Evolutionary conservation across 2,113 vertebrate genomes (phyloP), one percentile per base, ranked within the genome.

Genomic region (Numenius arquata): DNA sequence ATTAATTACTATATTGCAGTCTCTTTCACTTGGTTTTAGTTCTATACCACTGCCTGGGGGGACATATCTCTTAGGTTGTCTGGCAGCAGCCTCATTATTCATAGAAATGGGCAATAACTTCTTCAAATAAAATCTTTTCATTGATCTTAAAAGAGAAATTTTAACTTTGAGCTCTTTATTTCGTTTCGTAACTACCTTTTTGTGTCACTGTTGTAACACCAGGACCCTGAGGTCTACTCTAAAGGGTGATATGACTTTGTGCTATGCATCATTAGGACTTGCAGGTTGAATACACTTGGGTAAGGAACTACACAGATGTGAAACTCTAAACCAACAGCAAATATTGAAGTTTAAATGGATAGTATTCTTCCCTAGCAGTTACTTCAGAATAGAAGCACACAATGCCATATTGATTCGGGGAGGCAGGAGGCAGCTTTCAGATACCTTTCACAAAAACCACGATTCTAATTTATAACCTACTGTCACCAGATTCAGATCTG

Each of bases 121-220:
- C 82, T 92, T 94, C 50, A 95, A 76, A 92, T 80, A 73, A 93
- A 93, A 66, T 76, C 8, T 67, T 83, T 86, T 66, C 32, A 73
- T 77, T 93, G 75, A 95, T 95, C 85, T 94, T 94, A 76, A 93
- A 95, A 79, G 88, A 91, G 67, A 83, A 94, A 65, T 66, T 93
- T 76, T 95, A 79, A 80, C 85, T 94, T 88, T 90, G 75, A 95
- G 59, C 34, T 74, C 76, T 95, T 81, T 82, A 67, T 85, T 88
- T 72, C 9, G 19, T 72, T 94, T 85, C 5, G 1, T 62, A 47
- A 26, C 38, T 58, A 14, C 89, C 41, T 67, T 75, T 92, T 50
- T 59, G 8, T 78, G 65, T 40, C 43, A 15, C 65, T 47, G 8
- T 38, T 93, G 12, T 84, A 75, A 84, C 1, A 7, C 68, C 59